phyloP scores from a whole-genome alignment of 2,113 vertebrate species.

The Vanacampus margaritifer region DNA sequence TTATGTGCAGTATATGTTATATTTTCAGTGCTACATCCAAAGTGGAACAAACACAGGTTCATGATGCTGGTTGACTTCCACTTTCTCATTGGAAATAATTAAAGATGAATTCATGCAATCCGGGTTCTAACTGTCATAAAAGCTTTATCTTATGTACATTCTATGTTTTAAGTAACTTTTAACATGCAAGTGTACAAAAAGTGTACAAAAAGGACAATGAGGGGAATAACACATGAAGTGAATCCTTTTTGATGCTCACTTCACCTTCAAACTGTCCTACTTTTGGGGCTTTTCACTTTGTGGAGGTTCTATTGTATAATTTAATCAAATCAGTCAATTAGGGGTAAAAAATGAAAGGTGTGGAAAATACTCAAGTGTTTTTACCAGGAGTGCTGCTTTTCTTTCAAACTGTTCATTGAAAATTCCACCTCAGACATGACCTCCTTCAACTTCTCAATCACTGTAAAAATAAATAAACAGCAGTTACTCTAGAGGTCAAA shows the following conservation, averaged over 20 bases:
- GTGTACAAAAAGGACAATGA: no score
- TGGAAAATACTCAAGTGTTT: neutral
- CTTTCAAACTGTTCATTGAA: slow-evolving; percentile 81
- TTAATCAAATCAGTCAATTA: neutral
- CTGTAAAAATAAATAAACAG: slow-evolving; percentile 57
- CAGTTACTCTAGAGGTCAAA: neutral
- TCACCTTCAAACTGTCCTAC: neutral
- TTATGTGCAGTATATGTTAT: no score
- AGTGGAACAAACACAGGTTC: no score
- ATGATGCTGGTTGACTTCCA: no score
- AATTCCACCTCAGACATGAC: slow-evolving; percentile 88
- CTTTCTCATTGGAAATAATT: no score
- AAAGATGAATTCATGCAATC: no score
- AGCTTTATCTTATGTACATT: no score
- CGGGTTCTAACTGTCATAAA: no score
- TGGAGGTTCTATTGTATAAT: neutral
- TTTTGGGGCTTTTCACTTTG: neutral
- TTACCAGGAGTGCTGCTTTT: slow-evolving; percentile 82
- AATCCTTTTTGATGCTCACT: neutral
- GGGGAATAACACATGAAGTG: no score
- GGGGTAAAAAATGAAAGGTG: neutral
- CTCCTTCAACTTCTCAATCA: slow-evolving; percentile 84
- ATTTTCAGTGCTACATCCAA: no score
- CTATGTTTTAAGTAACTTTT: no score
- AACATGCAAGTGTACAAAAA: no score